These are phyloP conservation scores for Ptychoptera contaminata DNA, from an alignment of 2,888 invertebrate species.

Conservation along the genomic window DNA sequence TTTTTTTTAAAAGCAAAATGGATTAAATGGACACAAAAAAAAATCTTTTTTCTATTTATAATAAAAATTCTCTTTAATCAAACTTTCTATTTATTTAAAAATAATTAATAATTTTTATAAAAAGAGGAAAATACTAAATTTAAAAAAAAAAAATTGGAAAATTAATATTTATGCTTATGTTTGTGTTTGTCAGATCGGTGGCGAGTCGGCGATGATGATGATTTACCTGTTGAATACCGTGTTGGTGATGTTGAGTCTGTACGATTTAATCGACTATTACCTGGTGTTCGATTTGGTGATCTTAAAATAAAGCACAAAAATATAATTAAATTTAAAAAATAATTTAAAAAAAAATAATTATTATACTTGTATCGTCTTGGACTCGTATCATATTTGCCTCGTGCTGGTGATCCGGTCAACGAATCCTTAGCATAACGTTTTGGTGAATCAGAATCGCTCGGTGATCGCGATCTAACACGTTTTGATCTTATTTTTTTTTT, in stretches of 20 bases:
- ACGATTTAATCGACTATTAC: not conserved
- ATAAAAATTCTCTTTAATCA: no score
- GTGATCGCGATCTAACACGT: conserved; percentile 20
- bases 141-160: not conserved
- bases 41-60: no score
- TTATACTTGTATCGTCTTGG: conserved; percentile 5
- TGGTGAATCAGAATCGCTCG: conserved; percentile 19
- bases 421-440: conserved; percentile 16
- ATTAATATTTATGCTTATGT: conserved; percentile 34
- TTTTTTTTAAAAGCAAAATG: no score
- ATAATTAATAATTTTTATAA: no score
- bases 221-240: conserved; percentile 16
- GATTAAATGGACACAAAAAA: no score
- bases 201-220: conserved; percentile 13
- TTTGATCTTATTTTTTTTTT: conserved; percentile 10
- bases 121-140: no score
- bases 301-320: not conserved
- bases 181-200: conserved; percentile 32
- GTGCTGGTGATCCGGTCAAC: conserved; percentile 4
- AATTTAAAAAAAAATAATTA: not conserved
- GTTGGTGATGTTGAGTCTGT: conserved; percentile 20
- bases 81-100: no score
- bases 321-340: not conserved
- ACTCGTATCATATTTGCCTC: conserved; percentile 17
- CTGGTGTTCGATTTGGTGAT: not conserved